Percentiles rank a stretch among this genome's conserved stretches.
These are phyloP conservation scores for Zaprionus tsacasi DNA, from an alignment of 1,140 invertebrate species.

Conservation along the genomic window DNA sequence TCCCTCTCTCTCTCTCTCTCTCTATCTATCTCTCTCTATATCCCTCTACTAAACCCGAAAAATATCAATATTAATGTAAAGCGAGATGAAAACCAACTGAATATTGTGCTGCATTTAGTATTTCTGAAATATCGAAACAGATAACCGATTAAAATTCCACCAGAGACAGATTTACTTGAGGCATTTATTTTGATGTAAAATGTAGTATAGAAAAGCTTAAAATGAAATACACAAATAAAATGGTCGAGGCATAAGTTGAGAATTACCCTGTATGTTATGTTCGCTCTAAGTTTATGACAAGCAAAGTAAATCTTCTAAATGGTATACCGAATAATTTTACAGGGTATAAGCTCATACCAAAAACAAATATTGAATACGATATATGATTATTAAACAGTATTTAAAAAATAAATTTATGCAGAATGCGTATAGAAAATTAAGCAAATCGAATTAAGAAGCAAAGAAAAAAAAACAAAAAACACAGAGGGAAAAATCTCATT, in stretches of 20 bases:
- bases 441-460: constrained; percentile 29
- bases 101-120: constrained; percentile 1
- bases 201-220: constrained; percentile 20
- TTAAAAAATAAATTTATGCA: constrained; percentile 31
- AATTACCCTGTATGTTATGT: constrained; percentile 12
- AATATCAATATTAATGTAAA: not conserved
- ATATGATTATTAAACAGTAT: constrained; percentile 42
- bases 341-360: constrained; percentile 26
- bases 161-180: constrained; percentile 43
- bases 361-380: constrained; percentile 18
- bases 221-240: not conserved
- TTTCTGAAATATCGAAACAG: not conserved
- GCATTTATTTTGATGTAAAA: constrained; percentile 60
- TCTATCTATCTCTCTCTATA: not conserved
- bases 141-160: constrained; percentile 43
- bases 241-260: not conserved
- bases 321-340: not conserved
- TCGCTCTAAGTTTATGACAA: not conserved
- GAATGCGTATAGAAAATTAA: constrained; percentile 25
- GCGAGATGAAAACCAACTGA: not conserved
- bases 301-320: not conserved
- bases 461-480: constrained; percentile 25
- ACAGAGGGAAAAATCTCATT: constrained; percentile 21
- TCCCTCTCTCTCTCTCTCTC: not conserved
- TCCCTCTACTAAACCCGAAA: not conserved